Conservation (phyloP, 92 coral and sea anemone genomes). For the Epizoanthus rinbou region DNA sequence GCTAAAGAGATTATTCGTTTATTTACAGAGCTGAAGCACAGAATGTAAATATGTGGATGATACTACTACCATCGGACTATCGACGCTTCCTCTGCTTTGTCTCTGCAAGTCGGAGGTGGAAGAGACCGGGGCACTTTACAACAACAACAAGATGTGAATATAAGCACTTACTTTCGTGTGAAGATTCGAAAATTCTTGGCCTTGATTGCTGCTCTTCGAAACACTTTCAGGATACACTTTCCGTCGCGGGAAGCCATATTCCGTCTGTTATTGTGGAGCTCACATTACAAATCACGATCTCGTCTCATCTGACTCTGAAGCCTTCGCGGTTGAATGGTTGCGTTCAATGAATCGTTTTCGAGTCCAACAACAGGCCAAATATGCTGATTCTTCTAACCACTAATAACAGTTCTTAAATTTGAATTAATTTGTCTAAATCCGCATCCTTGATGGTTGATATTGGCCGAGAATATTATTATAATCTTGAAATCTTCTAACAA, state of each 20-base stretch:
- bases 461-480: no score
- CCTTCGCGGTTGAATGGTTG: constrained; percentile 19
- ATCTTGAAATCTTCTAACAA: not conserved
- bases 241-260: constrained; percentile 63
- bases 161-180: constrained; percentile 67
- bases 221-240: constrained; percentile 56
- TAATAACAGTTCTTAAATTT: not conserved
- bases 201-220: constrained; percentile 82
- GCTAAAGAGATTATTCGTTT: constrained; percentile 13
- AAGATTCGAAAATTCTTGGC: constrained; percentile 88
- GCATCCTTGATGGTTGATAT: not conserved
- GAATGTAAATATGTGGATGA: not conserved
- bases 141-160: not conserved
- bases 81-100: not conserved
- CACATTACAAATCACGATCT: not conserved
- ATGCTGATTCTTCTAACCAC: not conserved
- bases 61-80: not conserved
- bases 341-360: constrained; percentile 5
- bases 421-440: not conserved
- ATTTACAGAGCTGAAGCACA: constrained; percentile 25
- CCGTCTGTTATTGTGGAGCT: not conserved
- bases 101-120: not conserved
- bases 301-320: not conserved
- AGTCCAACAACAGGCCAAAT: not conserved
- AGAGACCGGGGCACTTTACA: not conserved